Conservation (phyloP, 2,113 vertebrate species). For the Oryzias javanicus region DNA sequence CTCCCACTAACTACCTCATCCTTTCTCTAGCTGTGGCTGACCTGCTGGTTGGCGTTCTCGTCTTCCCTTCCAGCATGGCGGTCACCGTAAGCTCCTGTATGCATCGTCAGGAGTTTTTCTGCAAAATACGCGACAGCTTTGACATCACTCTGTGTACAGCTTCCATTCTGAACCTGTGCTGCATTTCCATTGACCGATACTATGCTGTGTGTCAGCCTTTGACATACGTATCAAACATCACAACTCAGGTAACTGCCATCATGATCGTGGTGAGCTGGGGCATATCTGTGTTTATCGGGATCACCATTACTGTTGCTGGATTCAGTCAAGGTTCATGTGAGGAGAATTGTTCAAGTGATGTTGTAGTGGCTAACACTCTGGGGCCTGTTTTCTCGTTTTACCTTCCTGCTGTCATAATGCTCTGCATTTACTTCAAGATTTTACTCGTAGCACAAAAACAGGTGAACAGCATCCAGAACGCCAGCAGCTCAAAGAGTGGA, state of each 20-base stretch:
- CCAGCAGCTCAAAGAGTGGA: conserved; percentile 9
- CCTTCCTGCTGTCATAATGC: conserved; percentile 27
- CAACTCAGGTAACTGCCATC: not conserved
- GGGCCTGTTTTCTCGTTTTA: conserved; percentile 27
- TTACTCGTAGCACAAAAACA: conserved; percentile 35
- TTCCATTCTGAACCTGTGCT: conserved; percentile 30
- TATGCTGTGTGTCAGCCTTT: conserved; percentile 33
- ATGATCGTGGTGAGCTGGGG: conserved; percentile 28
- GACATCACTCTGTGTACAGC: conserved; percentile 7
- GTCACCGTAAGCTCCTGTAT: conserved; percentile 4
- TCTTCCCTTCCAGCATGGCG: conserved; percentile 1
- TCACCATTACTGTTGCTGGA: not conserved
- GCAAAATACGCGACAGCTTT: conserved; percentile 2
- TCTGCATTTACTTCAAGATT: conserved; percentile 37
- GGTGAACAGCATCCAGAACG: conserved; percentile 22
- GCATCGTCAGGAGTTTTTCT: conserved; percentile 4
- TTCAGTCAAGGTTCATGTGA: not conserved
- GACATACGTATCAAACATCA: conserved; percentile 17
- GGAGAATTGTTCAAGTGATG: not conserved
- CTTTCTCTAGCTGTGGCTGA: conserved; percentile 11
- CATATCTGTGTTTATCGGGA: not conserved
- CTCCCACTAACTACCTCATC: conserved; percentile 10
- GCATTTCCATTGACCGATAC: conserved; percentile 34
- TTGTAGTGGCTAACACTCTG: not conserved
- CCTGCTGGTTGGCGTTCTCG: conserved; percentile 4